Conservation (phyloP, 23 tunicate genomes). For the Ciona savignyi region DNA sequence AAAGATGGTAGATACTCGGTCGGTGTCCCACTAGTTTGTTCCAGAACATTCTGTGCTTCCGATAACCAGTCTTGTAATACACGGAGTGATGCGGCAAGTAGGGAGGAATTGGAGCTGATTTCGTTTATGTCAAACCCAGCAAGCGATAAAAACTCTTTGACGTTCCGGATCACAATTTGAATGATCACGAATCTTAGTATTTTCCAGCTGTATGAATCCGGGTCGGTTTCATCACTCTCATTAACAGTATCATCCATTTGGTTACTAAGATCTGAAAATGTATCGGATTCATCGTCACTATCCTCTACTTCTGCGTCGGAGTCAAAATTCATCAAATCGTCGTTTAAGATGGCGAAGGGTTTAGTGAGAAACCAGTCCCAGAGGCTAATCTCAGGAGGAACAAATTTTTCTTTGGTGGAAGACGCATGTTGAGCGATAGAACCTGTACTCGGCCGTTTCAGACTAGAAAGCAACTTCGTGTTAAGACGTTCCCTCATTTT, state of each 20-base stretch:
- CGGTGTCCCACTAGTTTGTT: constrained; percentile 30
- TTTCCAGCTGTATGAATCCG: constrained; percentile 73
- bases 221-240: constrained; percentile 19
- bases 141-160: constrained; percentile 43
- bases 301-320: constrained; percentile 51
- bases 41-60: constrained; percentile 18
- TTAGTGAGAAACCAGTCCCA: constrained; percentile 90
- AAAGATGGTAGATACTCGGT: constrained; percentile 12
- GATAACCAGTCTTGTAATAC: constrained; percentile 51
- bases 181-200: constrained; percentile 50
- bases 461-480: constrained; percentile 27
- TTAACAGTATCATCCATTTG: not conserved
- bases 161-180: constrained; percentile 6
- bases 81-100: constrained; percentile 49
- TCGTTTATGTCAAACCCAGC: constrained; percentile 80
- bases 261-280: not conserved
- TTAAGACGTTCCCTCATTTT: constrained; percentile 67
- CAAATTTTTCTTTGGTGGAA: constrained; percentile 62
- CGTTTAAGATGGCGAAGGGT: constrained; percentile 30
- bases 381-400: constrained; percentile 71
- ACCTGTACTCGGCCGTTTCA: constrained; percentile 23
- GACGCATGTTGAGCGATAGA: constrained; percentile 39
- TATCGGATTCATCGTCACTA: constrained; percentile 20
- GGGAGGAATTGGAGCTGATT: constrained; percentile 58
- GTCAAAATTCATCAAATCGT: constrained; percentile 50